Conservation (phyloP, 2,113 vertebrate genomes). For the Hemibagrus wyckioides region DNA sequence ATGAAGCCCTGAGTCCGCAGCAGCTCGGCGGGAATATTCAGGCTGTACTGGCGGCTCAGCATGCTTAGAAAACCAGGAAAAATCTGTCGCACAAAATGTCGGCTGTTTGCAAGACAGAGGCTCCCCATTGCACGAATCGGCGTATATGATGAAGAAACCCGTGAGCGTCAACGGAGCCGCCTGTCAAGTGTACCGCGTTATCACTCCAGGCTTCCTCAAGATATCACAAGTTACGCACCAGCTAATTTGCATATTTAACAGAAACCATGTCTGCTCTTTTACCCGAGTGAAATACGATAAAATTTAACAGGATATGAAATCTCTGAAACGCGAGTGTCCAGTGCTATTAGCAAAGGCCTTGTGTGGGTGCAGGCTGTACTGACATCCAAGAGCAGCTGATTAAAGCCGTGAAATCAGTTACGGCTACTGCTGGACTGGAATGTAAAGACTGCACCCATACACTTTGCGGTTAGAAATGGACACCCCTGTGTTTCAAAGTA, state of each 20-base stretch:
- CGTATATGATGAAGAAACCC: neutral
- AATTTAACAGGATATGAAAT: no score
- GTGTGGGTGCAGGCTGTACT: no score
- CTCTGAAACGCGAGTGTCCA: neutral
- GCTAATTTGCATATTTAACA: neutral
- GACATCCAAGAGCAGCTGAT: no score
- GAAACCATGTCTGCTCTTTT: neutral
- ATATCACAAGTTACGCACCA: neutral
- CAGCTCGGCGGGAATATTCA: conserved; percentile 65
- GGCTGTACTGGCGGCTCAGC: conserved; percentile 62
- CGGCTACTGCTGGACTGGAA: no score
- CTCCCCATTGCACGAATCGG: conserved; percentile 50
- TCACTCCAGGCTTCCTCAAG: no score
- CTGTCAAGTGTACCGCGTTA: no score
- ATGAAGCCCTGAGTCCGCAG: conserved; percentile 71
- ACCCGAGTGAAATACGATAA: neutral
- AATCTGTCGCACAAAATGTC: conserved; percentile 56
- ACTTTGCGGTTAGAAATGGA: neutral
- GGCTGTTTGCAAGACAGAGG: conserved; percentile 43
- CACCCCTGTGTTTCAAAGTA: neutral
- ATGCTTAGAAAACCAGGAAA: conserved; percentile 35
- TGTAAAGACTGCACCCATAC: no score
- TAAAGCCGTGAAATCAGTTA: no score
- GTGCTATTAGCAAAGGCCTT: neutral
- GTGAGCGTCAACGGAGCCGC: neutral